These are phyloP conservation scores for Lytechinus variegatus DNA, from an alignment of 35 echinoderm and acorn worm species.

Conservation along the genomic window DNA sequence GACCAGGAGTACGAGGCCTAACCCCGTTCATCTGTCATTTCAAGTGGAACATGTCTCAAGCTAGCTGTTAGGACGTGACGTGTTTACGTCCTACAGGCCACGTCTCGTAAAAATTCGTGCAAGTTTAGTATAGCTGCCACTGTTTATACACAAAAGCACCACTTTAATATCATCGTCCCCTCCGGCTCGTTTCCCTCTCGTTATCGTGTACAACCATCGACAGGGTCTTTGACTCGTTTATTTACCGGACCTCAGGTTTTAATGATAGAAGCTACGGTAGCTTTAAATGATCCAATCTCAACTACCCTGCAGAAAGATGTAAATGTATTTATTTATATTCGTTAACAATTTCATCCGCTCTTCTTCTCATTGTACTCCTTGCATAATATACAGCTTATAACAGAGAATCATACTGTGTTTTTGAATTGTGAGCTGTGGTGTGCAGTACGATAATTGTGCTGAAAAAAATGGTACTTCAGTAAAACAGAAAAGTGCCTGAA, in stretches of 20 bases:
- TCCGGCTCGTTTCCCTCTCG: background rate
- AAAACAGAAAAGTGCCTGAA: background rate
- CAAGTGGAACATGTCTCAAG: background rate
- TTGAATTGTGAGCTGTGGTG: too few species aligned
- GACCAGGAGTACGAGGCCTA: background rate
- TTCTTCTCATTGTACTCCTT: too few species aligned
- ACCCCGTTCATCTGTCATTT: background rate
- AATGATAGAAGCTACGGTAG: background rate
- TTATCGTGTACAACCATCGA: background rate
- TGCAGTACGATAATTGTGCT: too few species aligned
- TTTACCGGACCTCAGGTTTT: background rate
- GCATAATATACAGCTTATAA: background rate
- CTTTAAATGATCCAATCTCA: background rate
- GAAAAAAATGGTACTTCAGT: background rate
- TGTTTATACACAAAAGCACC: conserved; percentile 18
- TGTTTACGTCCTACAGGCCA: background rate
- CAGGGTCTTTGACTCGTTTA: background rate
- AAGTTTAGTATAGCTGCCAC: background rate
- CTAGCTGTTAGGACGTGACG: background rate
- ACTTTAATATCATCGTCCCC: background rate
- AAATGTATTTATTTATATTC: too few species aligned
- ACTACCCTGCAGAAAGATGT: background rate
- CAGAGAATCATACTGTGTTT: background rate
- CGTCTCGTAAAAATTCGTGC: background rate
- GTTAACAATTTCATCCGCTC: too few species aligned